Evolutionary conservation across 2,888 invertebrate species (phyloP), one percentile per base, ranked within the genome.

Genomic region (Hipparchia semele): DNA sequence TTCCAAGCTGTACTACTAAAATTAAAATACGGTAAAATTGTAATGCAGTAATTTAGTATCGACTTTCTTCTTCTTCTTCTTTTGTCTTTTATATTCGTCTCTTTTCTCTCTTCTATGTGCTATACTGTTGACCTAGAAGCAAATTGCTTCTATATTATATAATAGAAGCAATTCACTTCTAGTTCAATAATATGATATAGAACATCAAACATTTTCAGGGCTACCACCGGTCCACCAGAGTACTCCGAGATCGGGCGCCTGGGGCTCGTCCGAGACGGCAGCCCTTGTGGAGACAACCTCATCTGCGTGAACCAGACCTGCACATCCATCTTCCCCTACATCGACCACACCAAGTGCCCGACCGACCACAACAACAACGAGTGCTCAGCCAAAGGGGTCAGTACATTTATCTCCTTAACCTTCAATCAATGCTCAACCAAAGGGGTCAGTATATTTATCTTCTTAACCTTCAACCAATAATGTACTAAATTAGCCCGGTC

Each of bases 231-330:
- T 6, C 95, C 95, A 68, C 95, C 95, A 58, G 95, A 95, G 72
- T 95, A 95, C 74, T 90, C 94, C 62, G 96, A 96, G 82, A 95
- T 96, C 83, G 96, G 96, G 6, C 96, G 96, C n/a, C 95, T 97
- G 85, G 99, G 99, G 2, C 94, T 99, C 82, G 99, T 99, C 72
- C 95, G 96, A 80, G 99, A 99, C 90, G 99, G 99, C 39, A 98
- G 99, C 13, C 97, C 97, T 59, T 99, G 99, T 91, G 98, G 98
- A 8, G 97, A 98, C 85, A 97, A 97, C 93, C 95, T 97, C 91
- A 97, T 99, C 83, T 99, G 99, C 95, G 95, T 98, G 83, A 98
- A 98, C 95, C 98, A 98, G 93, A 97, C 98, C 70, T 99, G 99
- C 93, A 96, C 96, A 76, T 97, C 96, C 87, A 95, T 98, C 82